Evolutionary conservation across 2,113 vertebrate genomes (phyloP), one percentile per base, ranked within the genome.

Genomic region (Stercorarius parasiticus): DNA sequence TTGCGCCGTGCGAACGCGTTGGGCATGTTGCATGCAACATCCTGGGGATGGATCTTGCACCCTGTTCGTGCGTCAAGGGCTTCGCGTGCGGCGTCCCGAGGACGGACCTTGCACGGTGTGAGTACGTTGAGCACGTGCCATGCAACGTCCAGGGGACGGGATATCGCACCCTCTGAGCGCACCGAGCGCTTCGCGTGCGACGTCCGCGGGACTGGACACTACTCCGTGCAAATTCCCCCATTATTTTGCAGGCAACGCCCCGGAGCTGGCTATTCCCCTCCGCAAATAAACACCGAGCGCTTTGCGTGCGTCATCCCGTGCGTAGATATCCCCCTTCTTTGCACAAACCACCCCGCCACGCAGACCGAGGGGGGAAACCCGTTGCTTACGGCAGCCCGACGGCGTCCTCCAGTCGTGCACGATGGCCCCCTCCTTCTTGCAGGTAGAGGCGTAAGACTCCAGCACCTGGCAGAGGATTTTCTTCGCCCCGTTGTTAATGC

Each of bases 391-490:
- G 76, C 98, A 99, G 15, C 97, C 96, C 0, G 98, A 70, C 3
- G 97, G 95, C 0, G 90, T 66, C 89, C 98, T 98, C 99, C 99
- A 99, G 56, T 98, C 95, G 2, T 92, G 38, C 17, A 99, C 96
- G 4, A 21, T 3, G 3, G 95, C 80, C 6, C 98, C 97, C 0
- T 36, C 61, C 3, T 97, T 93, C 80, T 56, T 94, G 88, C 98
- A 99, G 1, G 89, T 90, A 0, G 88, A 61, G 0, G 96, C 96
- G 0, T 98, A 99, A 5, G 97, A 86, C 25, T 96, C 95, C 80
- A 99, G 93, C 2, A 97, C 96, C 79, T 97, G 95, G 96, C 98
- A 99, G 13, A 98, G 95, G 58, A 98, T 91, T 2, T 88, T 67
- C 6, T 93, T 96, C 1, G 89, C 84, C 8, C 98, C 98, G 0